phyloP scores from a whole-genome alignment of 1,140 invertebrate genomes.

The Drosophila busckii region DNA sequence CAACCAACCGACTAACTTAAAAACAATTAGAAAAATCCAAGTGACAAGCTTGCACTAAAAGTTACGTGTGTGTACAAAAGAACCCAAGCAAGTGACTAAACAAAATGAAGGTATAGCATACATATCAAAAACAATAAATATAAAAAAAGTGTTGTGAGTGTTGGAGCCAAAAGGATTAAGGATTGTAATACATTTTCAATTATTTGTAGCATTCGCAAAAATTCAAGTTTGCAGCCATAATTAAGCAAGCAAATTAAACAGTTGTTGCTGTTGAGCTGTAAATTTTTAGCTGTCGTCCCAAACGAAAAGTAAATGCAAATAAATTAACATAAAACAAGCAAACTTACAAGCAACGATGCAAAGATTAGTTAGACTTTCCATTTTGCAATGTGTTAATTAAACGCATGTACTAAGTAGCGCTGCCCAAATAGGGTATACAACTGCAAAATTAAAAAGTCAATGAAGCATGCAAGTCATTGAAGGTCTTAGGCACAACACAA shows the following conservation, averaged over 20 bases:
- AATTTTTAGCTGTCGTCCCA: too few relatives aligned
- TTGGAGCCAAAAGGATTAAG: conserved; percentile 28
- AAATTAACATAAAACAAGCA: conserved; percentile 9
- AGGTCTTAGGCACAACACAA: conserved; percentile 31
- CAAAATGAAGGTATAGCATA: conserved; percentile 75
- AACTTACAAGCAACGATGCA: conserved; percentile 24
- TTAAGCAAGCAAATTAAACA: conserved; percentile 42
- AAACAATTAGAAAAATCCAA: conserved; percentile 15
- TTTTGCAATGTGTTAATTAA: conserved; percentile 65
- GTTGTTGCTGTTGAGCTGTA: too few relatives aligned
- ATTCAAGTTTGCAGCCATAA: conserved; percentile 55
- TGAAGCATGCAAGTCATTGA: conserved; percentile 66
- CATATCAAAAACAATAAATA: conserved; percentile 5
- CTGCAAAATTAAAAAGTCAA: conserved; percentile 37
- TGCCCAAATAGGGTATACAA: conserved; percentile 62
- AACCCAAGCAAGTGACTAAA: conserved; percentile 64
- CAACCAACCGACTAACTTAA: too few relatives aligned
- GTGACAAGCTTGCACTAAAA: conserved; percentile 39
- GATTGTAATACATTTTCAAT: conserved; percentile 37
- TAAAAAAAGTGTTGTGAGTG: conserved; percentile 21
- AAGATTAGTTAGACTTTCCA: conserved; percentile 15
- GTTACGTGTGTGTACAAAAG: conserved; percentile 71
- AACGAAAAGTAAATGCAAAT: too few relatives aligned
- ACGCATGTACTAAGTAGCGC: conserved; percentile 38
- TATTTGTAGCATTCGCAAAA: conserved; percentile 30